Base-by-base conservation (phyloP, 2,797 vertebrate genomes). In the Ambastaia sidthimunki region DNA sequence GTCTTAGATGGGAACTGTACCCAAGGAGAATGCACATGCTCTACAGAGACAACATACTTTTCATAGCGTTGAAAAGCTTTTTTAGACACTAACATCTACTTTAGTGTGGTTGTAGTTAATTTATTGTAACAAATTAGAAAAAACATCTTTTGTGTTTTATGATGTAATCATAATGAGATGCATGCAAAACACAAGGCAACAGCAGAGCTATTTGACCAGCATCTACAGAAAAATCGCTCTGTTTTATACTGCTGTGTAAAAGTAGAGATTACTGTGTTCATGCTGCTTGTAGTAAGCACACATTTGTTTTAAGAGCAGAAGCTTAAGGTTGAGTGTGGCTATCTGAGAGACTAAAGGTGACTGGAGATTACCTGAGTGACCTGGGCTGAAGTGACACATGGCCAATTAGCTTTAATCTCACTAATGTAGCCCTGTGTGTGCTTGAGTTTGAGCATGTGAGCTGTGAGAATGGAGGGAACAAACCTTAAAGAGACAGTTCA, bases 381-480 rank as follows among this genome's bases (percentile, higher is more conserved):
- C 67, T 41, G 60, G 73, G 44, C 37, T 72, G 57, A 82, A 52
- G 16, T 76, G 71, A 81, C 84, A 82, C 76, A 76, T 48, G 28
- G 76, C 78, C 62, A 74, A 55, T 82, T 62, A 72, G 62, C 66
- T 75, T 23, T 80, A 84, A 85, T 86, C 76, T 85, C 72, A 71
- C 65, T 69, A 67, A 69, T 76, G 48, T 75, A 54, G 62, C 28
- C 37, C 6, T 59, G 41, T 62, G 34, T 68, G 23, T 44, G 47
- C 18, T 67, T 80, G 73, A 82, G 66, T 21, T 60, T 81, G 25
- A 25, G 47, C 47, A 60, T 50, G 47, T 75, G 34, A 71, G 60
- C 15, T 1, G 44, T n/a, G 44, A 15, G 28, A 73, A 16, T 5
- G 76, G 4, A 31, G 2, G 6, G 18, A 34, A 59, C 10, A 10